These are phyloP conservation scores for Calameuta filiformis DNA, from an alignment of 2,888 invertebrate genomes.

Conservation along the genomic window DNA sequence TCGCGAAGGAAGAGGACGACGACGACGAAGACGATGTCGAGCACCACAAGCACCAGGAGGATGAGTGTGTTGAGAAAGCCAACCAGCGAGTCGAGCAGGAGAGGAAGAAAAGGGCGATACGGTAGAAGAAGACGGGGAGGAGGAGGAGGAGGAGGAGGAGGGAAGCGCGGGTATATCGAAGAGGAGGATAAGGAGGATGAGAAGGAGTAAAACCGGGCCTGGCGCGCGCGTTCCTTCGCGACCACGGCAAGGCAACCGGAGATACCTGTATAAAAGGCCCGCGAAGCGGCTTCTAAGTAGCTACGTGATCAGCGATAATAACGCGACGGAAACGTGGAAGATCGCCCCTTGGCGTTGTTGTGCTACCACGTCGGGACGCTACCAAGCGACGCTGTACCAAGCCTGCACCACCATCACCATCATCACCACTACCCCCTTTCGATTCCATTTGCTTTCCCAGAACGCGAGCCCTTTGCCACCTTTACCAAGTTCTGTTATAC, in stretches of 20 bases:
- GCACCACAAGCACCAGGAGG: not conserved
- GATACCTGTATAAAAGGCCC: slow-evolving; percentile 44
- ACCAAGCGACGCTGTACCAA: not conserved
- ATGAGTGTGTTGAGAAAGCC: not conserved
- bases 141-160: slow-evolving; percentile 20
- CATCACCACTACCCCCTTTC: not conserved
- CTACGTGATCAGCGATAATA: slow-evolving; percentile 66
- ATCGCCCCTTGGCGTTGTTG: slow-evolving; percentile 33
- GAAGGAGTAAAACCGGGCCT: slow-evolving; percentile 55
- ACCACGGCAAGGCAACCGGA: not conserved
- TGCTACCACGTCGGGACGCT: not conserved
- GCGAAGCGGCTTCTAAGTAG: slow-evolving; percentile 60
- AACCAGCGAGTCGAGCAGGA: slow-evolving; percentile 9
- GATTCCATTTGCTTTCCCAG: not conserved
- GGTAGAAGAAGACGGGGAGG: slow-evolving; percentile 21
- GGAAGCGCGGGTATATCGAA: slow-evolving; percentile 9
- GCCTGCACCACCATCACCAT: too few relatives aligned
- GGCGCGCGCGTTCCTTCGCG: slow-evolving; percentile 26
- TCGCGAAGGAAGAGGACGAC: not conserved
- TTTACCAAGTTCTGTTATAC: not conserved
- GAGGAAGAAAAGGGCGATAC: slow-evolving; percentile 36
- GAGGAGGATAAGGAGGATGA: slow-evolving; percentile 18
- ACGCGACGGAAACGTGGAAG: slow-evolving; percentile 50
- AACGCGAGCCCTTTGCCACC: not conserved
- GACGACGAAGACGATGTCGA: slow-evolving; percentile 2